Percentiles rank a stretch among this genome's conserved stretches.
phyloP scores from a whole-genome alignment of 1,140 invertebrate genomes.

The Dryas iulia region DNA sequence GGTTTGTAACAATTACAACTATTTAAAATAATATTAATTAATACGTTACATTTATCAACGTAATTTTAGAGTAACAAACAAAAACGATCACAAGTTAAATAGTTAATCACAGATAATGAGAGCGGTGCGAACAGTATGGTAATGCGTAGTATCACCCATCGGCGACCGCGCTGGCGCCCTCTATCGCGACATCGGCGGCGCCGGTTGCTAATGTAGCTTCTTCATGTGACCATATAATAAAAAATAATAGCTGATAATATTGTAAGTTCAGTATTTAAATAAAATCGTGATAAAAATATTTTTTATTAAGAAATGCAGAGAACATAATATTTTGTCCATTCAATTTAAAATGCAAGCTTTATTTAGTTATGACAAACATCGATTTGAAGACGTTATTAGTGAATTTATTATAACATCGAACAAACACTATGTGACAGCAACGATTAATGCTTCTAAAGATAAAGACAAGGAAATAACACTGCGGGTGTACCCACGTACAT shows the following conservation, averaged over 20 bases:
- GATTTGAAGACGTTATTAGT: background rate
- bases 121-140: conserved; percentile 62
- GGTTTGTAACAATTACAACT: background rate
- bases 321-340: no score
- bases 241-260: background rate
- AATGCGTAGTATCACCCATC: conserved; percentile 71
- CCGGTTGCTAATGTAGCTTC: conserved; percentile 37
- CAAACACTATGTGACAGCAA: background rate
- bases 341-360: no score
- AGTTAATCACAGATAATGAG: conserved; percentile 59
- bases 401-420: background rate
- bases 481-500: background rate
- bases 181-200: conserved; percentile 69
- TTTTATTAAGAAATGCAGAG: no score
- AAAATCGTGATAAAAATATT: no score
- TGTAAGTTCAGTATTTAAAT: background rate
- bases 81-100: conserved; percentile 49
- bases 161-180: conserved; percentile 47
- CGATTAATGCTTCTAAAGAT: background rate
- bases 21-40: background rate
- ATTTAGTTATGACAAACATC: background rate
- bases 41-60: background rate
- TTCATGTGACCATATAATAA: conserved; percentile 17
- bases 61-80: conserved; percentile 30
- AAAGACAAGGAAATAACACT: background rate